Base-by-base conservation (phyloP, 2,888 invertebrate genomes). In the Cephalotes varians region DNA sequence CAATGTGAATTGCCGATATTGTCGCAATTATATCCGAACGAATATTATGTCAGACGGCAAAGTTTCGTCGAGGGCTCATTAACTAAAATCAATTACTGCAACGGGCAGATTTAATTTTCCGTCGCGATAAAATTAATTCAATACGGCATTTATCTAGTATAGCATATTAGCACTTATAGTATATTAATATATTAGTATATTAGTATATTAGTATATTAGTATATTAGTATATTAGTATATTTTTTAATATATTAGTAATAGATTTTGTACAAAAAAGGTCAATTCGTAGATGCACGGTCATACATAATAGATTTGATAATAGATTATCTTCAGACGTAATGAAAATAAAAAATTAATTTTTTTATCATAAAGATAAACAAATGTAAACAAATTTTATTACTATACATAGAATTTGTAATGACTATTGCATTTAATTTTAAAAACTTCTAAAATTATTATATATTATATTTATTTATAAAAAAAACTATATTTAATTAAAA, bases 21-120 rank as follows among this genome's bases (percentile, higher is more conserved):
- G 31, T 67, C 54, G 15, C 67, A 56, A 56, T 67, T 67, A 67
- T 15, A 67, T 67, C 25, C 37, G 25, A 34, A 18, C 44, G 69
- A 62, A 71, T 51, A 60, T 79, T 72, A 58, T 58, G 49, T 80
- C 72, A 81, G 54, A 72, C 40, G 31, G 51, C 40, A 47, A 81
- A 73, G 64, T 71, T 72, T 72, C 44, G 62, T 51, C n/a, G 31
- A 21, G 40, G 54, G 21, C 73, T 74, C 72, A 73, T 81, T 81
- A 81, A 77, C 65, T 56, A 64, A 64, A 81, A 81, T n/a, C 54
- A 73, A 73, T 81, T 81, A 73, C 64, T 64, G 81, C 62, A 73
- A 81, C 62, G 34, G 77, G 44, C 65, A 67, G 67, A 77, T 77
- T 77, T 77, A 77, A 77, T 77, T 54, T 65, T 65, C 40, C 54